Base-by-base conservation (phyloP, 2,797 vertebrate species). In the Myotis findleyi region DNA sequence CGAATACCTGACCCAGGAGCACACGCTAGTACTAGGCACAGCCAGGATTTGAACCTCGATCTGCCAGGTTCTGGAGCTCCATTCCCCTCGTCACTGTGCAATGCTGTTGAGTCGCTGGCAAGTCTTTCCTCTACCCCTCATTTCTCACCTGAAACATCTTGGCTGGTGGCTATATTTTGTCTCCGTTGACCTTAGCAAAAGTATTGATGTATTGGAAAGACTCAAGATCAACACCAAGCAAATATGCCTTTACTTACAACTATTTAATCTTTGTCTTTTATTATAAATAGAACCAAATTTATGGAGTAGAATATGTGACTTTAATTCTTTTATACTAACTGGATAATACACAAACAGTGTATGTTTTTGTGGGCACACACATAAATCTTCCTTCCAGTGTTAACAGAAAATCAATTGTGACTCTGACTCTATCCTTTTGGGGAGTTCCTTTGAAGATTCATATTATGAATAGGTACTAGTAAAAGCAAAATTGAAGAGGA, bases 261-360 rank as follows among this genome's bases (percentile, higher is more conserved):
- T 36, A 57, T 96, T 97, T 98, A 96, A 98, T 97, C 94, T 98
- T 97, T 95, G 68, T 94, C 98, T 98, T 97, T 97, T 98, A 97
- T 97, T 96, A 96, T 98, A 97, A 98, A 95, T 96, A 83, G 87
- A 79, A 69, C 53, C 51, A 62, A 96, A 96, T 91, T 98, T 98
- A 97, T 53, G 66, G 93, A 95, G 64, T 93, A 77, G 88, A 95
- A 36, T 96, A 93, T 96, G 80, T 0, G 0, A 87, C 69, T 97
- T 97, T 92, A 97, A 93, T 98, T 95, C 89, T 97, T 97, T 87
- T 88, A 77, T 73, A 69, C 91, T 97, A 89, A 93, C 81, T 72
- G 92, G 87, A 73, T 87, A 77, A 96, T 94, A 36, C 33, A 33
- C 87, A 89, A 91, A 44, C 13, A 1, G 47, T 0, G 2, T 76